Evolutionary conservation across 2,113 vertebrate genomes (phyloP).

Genomic region (Theristicus caerulescens): DNA sequence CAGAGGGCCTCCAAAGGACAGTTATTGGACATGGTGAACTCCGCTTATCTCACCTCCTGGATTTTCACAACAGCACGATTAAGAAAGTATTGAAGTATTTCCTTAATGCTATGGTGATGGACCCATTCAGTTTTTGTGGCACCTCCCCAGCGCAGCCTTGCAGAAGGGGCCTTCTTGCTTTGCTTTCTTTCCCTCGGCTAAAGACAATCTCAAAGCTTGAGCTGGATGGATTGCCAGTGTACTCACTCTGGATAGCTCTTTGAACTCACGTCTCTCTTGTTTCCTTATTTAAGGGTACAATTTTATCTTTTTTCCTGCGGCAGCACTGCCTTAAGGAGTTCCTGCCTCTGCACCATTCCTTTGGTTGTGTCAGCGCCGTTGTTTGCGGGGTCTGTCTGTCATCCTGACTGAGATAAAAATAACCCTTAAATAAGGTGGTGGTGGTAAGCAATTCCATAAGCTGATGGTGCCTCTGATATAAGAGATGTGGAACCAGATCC

Average conservation of each 20-base stretch:
- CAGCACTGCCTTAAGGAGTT: not conserved
- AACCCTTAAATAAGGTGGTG: not conserved
- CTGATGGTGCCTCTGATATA: not conserved
- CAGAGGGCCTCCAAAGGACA: not conserved
- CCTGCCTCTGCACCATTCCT: not conserved
- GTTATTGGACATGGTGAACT: not conserved
- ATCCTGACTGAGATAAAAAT: not conserved
- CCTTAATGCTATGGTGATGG: not conserved
- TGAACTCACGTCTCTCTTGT: not conserved
- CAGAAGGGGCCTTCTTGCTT: not conserved
- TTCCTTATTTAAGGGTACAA: not conserved
- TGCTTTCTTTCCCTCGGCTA: not conserved
- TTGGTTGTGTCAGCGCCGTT: not conserved
- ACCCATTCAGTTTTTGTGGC: not conserved
- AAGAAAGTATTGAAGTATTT: not conserved
- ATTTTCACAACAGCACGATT: not conserved
- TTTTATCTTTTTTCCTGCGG: not conserved
- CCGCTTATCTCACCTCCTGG: not conserved
- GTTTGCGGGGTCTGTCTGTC: not conserved
- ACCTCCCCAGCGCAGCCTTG: not conserved
- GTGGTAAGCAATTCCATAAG: not conserved
- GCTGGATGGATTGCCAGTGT: not conserved
- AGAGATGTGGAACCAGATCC: not conserved
- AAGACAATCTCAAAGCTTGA: not conserved
- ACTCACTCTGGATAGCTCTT: not conserved